phyloP scores from a whole-genome alignment of 2,888 invertebrate genomes.

The Brachycybe producta region DNA sequence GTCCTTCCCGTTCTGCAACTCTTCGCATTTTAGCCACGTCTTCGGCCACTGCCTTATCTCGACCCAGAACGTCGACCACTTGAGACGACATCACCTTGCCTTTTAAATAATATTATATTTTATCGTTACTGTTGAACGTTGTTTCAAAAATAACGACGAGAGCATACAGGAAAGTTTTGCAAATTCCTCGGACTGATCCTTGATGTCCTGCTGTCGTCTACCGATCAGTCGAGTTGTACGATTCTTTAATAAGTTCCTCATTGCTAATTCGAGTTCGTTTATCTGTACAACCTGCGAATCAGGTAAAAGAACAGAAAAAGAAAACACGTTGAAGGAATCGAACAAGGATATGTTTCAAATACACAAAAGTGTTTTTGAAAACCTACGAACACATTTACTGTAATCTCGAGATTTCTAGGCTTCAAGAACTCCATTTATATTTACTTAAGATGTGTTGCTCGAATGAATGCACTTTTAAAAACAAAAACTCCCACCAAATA shows the following conservation, averaged over 20 bases:
- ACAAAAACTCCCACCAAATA: too few relatives aligned
- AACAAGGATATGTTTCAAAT: too few relatives aligned
- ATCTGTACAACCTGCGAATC: slow-evolving; percentile 44
- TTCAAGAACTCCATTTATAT: too few relatives aligned
- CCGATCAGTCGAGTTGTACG: slow-evolving; percentile 59
- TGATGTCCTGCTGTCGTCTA: slow-evolving; percentile 75
- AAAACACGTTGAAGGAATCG: not conserved
- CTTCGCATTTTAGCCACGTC: slow-evolving; percentile 52
- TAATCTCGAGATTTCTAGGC: too few relatives aligned
- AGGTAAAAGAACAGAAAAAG: slow-evolving; percentile 27
- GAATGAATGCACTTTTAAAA: too few relatives aligned
- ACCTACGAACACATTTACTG: too few relatives aligned
- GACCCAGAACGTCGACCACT: slow-evolving; percentile 17
- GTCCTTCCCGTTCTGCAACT: slow-evolving; percentile 80
- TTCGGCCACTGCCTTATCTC: slow-evolving; percentile 18
- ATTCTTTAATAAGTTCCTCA: slow-evolving; percentile 51
- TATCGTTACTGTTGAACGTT: not conserved
- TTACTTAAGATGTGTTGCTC: too few relatives aligned
- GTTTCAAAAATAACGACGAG: slow-evolving; percentile 2
- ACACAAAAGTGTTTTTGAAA: too few relatives aligned
- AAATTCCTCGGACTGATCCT: slow-evolving; percentile 88
- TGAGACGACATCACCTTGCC: slow-evolving; percentile 11
- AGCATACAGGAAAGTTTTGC: slow-evolving; percentile 41
- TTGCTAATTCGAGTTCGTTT: slow-evolving; percentile 62
- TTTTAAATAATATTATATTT: not conserved